Base-by-base conservation (phyloP, 1,140 invertebrate species). In the Lineus longissimus region DNA sequence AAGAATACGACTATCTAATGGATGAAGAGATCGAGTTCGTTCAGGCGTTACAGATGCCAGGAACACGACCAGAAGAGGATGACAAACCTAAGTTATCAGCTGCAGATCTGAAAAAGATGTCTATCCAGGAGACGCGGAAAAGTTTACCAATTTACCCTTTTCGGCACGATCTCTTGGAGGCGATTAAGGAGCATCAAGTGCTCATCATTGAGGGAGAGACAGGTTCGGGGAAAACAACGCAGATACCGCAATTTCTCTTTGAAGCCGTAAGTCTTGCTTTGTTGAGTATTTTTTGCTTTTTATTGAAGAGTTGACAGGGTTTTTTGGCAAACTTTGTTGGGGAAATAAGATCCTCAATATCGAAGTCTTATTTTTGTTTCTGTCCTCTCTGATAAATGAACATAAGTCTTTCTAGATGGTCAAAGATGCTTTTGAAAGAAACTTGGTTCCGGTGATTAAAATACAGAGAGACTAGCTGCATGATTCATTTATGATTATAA, bases 1-100 rank as follows among this genome's bases (percentile, higher is more conserved):
- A 95, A 77, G 90, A 96, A 64, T 98, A 98, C 84, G 94, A 98
- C 70, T 84, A 96, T 33, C 81, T 99, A 9, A 80, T 98, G 61
- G 95, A 98, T 77, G 95, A 85, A 81, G 91, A 96, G 81, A 96
- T 99, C 74, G 94, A 98, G 73, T 99, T 99, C 84, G 91, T 98
- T 56, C 93, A 98, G 85, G 90, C 93, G 0, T 78, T 98, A 0
- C 90, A 90, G 75, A 87, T 97, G 78, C 90, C 94, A 55, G 95
- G 94, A n/a, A 88, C 86, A 13, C 55, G 65, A 23, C 75, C 33
- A 83, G 87, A 70, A 77, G 88, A 76, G 69, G 72, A 61, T 72
- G 7, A 17, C 66, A 75, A 87, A 70, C 62, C 66, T 41, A 67
- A 74, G 41, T 19, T 73, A 29, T 63, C 69, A n/a, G 80, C 85